Percentiles rank a stretch among this genome's conserved stretches.
These are phyloP conservation scores for Aphelenchoides fujianensis DNA, from an alignment of 1,140 invertebrate species.

Conservation along the genomic window DNA sequence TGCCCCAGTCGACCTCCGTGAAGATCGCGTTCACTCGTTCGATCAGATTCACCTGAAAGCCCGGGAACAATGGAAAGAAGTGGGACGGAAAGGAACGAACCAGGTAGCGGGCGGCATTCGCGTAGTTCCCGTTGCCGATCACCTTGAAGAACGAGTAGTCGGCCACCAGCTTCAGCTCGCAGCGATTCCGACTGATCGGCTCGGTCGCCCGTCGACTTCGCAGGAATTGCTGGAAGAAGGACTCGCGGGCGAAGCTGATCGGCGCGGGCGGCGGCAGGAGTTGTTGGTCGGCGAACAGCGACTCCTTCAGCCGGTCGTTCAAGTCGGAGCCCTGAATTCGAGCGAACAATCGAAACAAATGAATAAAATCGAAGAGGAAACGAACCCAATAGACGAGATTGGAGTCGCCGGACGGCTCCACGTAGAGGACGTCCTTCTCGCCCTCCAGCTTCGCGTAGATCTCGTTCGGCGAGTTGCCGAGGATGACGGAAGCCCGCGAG, in stretches of 20 bases:
- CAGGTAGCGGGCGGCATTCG: constrained; percentile 49
- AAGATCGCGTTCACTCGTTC: constrained; percentile 49
- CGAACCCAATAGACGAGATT: constrained; percentile 8
- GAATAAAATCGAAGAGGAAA: background rate
- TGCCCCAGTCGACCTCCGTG: constrained; percentile 43
- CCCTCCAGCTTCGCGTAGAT: constrained; percentile 14
- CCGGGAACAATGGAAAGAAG: constrained; percentile 1
- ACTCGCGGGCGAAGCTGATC: background rate
- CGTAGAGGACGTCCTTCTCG: background rate
- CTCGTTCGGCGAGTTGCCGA: background rate
- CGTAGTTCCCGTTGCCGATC: constrained; percentile 48
- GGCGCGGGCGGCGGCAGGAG: background rate
- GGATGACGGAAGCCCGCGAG: background rate
- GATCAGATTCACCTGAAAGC: constrained; percentile 44
- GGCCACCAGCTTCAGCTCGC: constrained; percentile 47
- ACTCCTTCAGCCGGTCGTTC: background rate
- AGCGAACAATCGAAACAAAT: background rate
- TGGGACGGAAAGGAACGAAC: constrained; percentile 27
- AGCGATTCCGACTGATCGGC: constrained; percentile 38
- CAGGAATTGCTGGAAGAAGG: constrained; percentile 9
- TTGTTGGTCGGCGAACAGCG: background rate
- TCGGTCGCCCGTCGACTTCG: constrained; percentile 9
- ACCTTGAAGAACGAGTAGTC: constrained; percentile 43
- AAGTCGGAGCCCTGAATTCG: background rate
- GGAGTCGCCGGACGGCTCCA: background rate